Evolutionary conservation across 2,888 invertebrate species (phyloP).

Genomic region (Lydus trimaculatus): DNA sequence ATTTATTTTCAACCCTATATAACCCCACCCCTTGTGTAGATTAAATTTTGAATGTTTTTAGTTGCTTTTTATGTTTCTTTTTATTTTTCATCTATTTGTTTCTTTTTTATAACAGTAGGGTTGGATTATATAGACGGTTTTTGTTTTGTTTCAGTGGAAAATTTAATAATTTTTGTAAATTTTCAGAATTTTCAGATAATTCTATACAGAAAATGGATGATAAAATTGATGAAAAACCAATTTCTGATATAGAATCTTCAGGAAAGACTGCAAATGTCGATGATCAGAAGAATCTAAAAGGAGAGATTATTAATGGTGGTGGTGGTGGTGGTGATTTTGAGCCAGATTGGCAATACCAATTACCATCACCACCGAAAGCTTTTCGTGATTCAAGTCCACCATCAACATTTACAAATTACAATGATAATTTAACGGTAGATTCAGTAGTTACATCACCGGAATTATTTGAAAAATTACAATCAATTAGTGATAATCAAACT

Average conservation of each 20-base stretch:
- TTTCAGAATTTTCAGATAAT: conserved; percentile 34
- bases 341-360: conserved; percentile 64
- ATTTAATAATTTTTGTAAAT: conserved; percentile 24
- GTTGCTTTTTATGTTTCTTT: conserved; percentile 10
- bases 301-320: neutral
- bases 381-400: conserved; percentile 62
- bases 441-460: conserved; percentile 59
- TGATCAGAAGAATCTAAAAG: conserved; percentile 15
- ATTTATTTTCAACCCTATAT: conserved; percentile 26
- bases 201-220: conserved; percentile 22
- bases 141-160: neutral
- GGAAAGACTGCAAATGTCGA: conserved; percentile 34
- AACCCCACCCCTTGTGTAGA: neutral
- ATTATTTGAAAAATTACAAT: conserved; percentile 56
- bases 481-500: conserved; percentile 49
- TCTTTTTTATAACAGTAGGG: neutral
- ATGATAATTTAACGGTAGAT: conserved; percentile 39
- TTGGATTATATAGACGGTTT: conserved; percentile 4
- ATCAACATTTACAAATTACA: conserved; percentile 35
- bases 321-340: conserved; percentile 36
- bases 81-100: neutral
- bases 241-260: neutral
- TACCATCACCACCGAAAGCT: conserved; percentile 68
- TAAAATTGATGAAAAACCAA: conserved; percentile 26
- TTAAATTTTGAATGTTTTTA: conserved; percentile 9